Conservation (phyloP, 2,888 invertebrate species). For the Aleiodes testaceus region DNA sequence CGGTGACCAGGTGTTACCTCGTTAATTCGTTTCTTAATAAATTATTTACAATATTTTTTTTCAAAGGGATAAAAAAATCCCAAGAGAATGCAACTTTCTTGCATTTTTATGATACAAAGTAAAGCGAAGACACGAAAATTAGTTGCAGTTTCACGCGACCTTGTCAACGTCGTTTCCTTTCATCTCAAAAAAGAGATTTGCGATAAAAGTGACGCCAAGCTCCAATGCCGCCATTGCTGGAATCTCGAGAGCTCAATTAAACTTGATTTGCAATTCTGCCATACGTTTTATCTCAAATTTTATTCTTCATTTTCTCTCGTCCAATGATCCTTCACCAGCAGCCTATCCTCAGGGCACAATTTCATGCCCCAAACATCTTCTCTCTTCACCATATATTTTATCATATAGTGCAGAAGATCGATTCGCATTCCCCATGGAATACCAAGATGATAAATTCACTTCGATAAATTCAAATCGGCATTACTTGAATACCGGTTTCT, state of each 20-base stretch:
- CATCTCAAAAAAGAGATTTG: slow-evolving; percentile 22
- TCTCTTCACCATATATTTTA: slow-evolving; percentile 22
- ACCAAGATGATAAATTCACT: slow-evolving; percentile 23
- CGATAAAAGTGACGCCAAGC: slow-evolving; percentile 33
- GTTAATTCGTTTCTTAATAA: neutral
- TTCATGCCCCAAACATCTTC: neutral
- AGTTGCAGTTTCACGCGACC: slow-evolving; percentile 16
- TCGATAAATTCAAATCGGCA: slow-evolving; percentile 6
- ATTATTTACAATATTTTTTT: slow-evolving; percentile 2
- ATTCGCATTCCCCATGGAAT: slow-evolving; percentile 23
- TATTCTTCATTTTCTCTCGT: slow-evolving; percentile 12
- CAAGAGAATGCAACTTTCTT: neutral
- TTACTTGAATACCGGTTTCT: neutral
- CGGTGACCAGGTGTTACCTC: slow-evolving; percentile 23
- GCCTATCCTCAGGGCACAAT: slow-evolving; percentile 12
- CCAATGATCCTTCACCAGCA: neutral
- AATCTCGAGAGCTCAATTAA: slow-evolving; percentile 40
- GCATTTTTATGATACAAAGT: neutral
- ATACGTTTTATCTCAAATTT: neutral
- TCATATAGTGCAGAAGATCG: slow-evolving; percentile 8
- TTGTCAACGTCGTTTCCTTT: slow-evolving; percentile 34
- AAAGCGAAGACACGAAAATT: neutral
- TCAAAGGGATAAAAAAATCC: too few relatives aligned
- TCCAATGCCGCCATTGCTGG: slow-evolving; percentile 27
- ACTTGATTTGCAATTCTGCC: slow-evolving; percentile 37